Evolutionary conservation across 2,888 invertebrate species (phyloP), one percentile per base, ranked within the genome.

Genomic region (Eristalis arbustorum): DNA sequence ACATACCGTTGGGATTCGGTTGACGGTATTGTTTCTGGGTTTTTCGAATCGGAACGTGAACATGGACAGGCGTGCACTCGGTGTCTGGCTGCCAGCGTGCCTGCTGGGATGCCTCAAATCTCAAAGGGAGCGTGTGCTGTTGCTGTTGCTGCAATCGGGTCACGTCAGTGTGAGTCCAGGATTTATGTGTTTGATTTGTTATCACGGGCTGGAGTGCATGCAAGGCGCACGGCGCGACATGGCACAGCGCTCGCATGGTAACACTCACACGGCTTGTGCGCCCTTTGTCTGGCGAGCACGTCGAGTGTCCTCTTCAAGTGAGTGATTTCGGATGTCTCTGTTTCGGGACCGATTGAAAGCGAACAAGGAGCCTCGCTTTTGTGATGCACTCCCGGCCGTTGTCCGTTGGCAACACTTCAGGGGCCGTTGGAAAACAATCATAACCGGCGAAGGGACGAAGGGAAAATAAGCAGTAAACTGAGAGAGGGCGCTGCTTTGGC

Each of bases 161-260:
- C 84, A 84, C 74, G 69, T 71, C 69, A 75, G 71, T 40, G 28
- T 76, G 61, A 31, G 78, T 73, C 78, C 67, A 62, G 72, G 73
- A 68, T 68, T 73, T 73, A 57, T 83, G 59, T 59, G 59, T 59
- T 59, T 25, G 59, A 59, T 59, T 23, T 28, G 59, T 59, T 28
- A 59, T 59, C 25, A 23, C 59, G 3, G 25, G 59, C 59, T 25
- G 25, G 59, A 28, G 59, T 14, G 23, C 14, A 59, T 59, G 59
- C 13, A 14, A 59, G 59, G 25, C 13, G 59, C 59, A 13, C 25
- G 25, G 25, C 25, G 25, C 25, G 25, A 1, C 25, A 25, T 25
- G 25, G 57, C 23, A 23, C 59, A 13, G 22, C 11, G 10, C 5
- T 25, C 59, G 25, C 25, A 25, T 23, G 59, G 59, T 23, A 25